phyloP scores from a whole-genome alignment of 1,140 invertebrate species.

The Arion vulgaris region DNA sequence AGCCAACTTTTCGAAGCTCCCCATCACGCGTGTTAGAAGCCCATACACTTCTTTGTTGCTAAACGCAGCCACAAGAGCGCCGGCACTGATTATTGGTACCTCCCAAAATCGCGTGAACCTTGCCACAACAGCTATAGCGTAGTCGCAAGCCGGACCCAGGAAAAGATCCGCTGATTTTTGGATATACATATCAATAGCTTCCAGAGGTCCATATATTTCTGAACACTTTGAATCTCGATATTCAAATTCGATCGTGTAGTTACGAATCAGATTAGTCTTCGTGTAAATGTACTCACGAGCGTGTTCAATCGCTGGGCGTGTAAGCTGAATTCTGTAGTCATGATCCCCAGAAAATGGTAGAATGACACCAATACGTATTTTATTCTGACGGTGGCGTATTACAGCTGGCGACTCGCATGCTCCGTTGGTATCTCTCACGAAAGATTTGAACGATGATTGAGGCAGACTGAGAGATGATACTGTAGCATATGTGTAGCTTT shows the following conservation, averaged over 20 bases:
- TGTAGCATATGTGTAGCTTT: too few species aligned
- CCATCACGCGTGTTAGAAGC: constrained; percentile 56
- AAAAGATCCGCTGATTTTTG: constrained; percentile 81
- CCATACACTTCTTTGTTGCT: constrained; percentile 62
- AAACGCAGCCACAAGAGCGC: constrained; percentile 87
- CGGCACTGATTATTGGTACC: constrained; percentile 89
- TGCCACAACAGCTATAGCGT: constrained; percentile 90
- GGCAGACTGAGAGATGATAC: not conserved
- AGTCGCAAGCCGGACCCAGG: constrained; percentile 92
- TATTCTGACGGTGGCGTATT: not conserved
- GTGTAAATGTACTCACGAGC: constrained; percentile 51
- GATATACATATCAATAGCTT: constrained; percentile 64
- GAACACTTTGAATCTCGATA: constrained; percentile 62
- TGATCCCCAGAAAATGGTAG: constrained; percentile 42
- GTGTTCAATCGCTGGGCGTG: constrained; percentile 58
- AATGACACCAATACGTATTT: constrained; percentile 42
- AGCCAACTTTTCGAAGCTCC: constrained; percentile 47
- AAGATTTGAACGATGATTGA: not conserved
- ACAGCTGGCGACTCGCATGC: not conserved
- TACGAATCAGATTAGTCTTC: constrained; percentile 39
- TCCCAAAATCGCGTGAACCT: constrained; percentile 88
- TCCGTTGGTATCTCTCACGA: not conserved
- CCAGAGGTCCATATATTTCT: constrained; percentile 57
- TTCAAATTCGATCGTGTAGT: constrained; percentile 44
- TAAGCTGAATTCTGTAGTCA: constrained; percentile 48